Percentiles rank a stretch among this genome's conserved stretches.
These are phyloP conservation scores for Natator depressus DNA, from an alignment of 2,113 vertebrate species.

Conservation along the genomic window DNA sequence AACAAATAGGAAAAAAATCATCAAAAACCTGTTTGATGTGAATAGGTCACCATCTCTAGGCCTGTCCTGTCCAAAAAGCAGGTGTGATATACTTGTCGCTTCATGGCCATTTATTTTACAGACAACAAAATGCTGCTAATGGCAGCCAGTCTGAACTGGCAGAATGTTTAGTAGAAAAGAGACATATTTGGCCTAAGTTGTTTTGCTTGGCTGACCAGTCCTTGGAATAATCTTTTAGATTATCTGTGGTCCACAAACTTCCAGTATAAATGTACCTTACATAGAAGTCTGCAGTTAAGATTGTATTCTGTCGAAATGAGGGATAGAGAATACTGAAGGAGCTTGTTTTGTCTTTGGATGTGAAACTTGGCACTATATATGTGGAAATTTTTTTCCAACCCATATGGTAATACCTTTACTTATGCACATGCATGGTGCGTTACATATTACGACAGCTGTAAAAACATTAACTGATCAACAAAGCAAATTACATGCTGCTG, in stretches of 20 bases:
- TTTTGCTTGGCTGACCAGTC: not conserved
- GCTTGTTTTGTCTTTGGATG: not conserved
- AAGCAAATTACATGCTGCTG: conserved; percentile 35
- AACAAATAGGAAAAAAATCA: not conserved
- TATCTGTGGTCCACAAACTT: not conserved
- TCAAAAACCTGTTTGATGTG: not conserved
- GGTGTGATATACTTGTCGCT: not conserved
- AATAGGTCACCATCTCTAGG: not conserved
- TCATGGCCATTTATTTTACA: not conserved
- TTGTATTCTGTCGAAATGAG: not conserved
- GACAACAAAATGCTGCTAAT: not conserved
- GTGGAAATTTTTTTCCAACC: conserved; percentile 27
- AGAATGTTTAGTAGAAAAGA: not conserved
- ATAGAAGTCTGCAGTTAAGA: not conserved
- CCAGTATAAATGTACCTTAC: not conserved
- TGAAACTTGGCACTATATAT: not conserved
- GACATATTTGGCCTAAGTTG: not conserved
- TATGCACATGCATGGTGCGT: not conserved
- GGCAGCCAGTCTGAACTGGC: not conserved
- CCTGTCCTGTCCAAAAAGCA: not conserved
- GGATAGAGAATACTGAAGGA: not conserved
- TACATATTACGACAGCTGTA: conserved; percentile 31
- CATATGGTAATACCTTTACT: not conserved
- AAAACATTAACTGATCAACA: conserved; percentile 42
- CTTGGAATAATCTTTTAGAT: not conserved